Evolutionary conservation across 2,888 invertebrate genomes (phyloP), one percentile per base, ranked within the genome.

Genomic region (Willowsia nigromaculata): DNA sequence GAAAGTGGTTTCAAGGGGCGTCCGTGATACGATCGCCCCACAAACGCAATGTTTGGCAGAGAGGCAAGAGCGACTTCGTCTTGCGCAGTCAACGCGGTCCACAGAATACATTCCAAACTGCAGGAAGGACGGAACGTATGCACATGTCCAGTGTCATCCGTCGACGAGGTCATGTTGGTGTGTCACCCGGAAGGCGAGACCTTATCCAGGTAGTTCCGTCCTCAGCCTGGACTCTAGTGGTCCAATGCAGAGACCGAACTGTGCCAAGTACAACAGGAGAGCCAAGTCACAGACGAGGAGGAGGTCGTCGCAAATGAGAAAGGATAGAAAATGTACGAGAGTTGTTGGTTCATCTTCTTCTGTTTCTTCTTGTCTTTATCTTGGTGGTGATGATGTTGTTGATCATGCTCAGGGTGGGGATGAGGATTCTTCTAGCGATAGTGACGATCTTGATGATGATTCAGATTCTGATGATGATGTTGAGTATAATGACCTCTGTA

Each of bases 101-200:
- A 84, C 90, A 47, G 93, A 93, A 50, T 93, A 91, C 93, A 95
- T 96, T 90, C 97, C 98, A 2, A 95, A 95, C 71, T 98, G 98
- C 94, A 96, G 96, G 83, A 95, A 95, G 2, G 98, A 98, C 93
- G 98, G 98, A 18, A 96, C 96, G 1, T 98, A 97, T 94, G 96
- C 97, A 0, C 95, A 97, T 11, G 96, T 97, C 88, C 98, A 98
- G 94, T 98, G 91, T 83, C 96, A 97, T 93, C 94, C 95, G 6
- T 96, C 96, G 85, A 96, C 97, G 1, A 95, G 95, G 84, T 95
- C 95, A 93, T 98, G 98, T 94, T 98, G 98, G 98, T 99, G 98
- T 94, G 98, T 98, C 90, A 97, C 97, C 0, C 95, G 96, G 15
- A 96, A 96, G 92, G 98, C 98, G 56, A 96, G 93, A 92, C 97